Evolutionary conservation across 2,797 vertebrate species (phyloP).

Genomic region (Trachops cirrhosus): DNA sequence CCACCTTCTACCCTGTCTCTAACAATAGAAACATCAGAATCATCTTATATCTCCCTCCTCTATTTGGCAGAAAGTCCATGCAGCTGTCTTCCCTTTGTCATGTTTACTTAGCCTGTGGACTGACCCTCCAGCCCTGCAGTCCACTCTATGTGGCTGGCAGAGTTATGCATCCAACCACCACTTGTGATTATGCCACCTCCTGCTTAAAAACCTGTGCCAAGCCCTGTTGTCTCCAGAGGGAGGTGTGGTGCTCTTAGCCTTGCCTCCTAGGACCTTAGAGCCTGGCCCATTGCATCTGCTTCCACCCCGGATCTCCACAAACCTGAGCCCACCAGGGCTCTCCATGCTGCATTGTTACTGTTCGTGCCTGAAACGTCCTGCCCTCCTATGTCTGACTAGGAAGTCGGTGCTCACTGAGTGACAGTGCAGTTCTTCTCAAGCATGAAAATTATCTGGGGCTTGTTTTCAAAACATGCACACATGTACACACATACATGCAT

Average conservation of each 20-base stretch:
- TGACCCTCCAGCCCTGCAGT: too few relatives aligned
- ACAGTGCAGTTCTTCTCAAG: neutral
- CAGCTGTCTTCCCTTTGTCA: neutral
- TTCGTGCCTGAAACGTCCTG: neutral
- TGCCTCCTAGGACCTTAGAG: neutral
- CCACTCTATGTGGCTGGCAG: neutral
- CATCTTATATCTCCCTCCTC: neutral
- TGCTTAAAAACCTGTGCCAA: neutral
- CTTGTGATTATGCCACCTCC: neutral
- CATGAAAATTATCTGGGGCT: neutral
- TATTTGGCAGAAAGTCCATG: neutral
- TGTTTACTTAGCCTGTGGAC: fast-evolving
- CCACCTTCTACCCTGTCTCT: neutral
- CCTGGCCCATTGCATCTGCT: neutral
- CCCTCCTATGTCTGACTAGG: neutral
- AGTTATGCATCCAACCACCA: neutral
- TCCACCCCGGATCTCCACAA: neutral
- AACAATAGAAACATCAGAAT: neutral
- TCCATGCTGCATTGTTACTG: neutral
- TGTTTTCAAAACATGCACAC: neutral
- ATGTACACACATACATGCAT: neutral
- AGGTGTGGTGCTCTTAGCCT: neutral
- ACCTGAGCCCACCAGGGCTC: neutral
- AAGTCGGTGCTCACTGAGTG: neutral
- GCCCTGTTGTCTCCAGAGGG: neutral